These are phyloP conservation scores for Perizoma flavofasciatum DNA, from an alignment of 2,888 invertebrate species.

Conservation along the genomic window DNA sequence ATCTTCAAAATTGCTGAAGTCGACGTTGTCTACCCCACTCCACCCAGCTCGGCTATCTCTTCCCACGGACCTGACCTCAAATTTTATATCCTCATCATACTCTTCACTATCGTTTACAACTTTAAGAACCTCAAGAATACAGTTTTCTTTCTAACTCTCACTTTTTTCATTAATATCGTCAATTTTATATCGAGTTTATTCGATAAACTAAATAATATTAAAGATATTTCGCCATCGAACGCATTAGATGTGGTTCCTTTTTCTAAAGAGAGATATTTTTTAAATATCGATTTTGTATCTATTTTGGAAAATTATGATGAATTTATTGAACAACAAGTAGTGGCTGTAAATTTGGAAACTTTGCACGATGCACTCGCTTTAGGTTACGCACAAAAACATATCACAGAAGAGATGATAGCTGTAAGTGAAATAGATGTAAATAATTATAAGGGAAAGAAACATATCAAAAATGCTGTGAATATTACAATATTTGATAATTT, in stretches of 20 bases:
- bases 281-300: conserved; percentile 67
- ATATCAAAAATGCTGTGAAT: conserved; percentile 83
- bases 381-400: conserved; percentile 69
- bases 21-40: conserved; percentile 90
- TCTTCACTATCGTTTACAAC: conserved; percentile 62
- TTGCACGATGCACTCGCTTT: conserved; percentile 78
- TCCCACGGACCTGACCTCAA: conserved; percentile 55
- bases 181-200: conserved; percentile 74
- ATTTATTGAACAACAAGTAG: conserved; percentile 66
- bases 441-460: conserved; percentile 74
- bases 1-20: conserved; percentile 97
- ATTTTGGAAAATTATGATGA: conserved; percentile 73
- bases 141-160: conserved; percentile 42
- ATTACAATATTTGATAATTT: conserved; percentile 82
- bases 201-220: conserved; percentile 47
- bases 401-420: conserved; percentile 59
- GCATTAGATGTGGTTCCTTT: conserved; percentile 61
- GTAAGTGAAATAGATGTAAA: conserved; percentile 70
- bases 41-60: conserved; percentile 81
- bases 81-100: conserved; percentile 60
- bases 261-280: conserved; percentile 66
- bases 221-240: conserved; percentile 38
- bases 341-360: conserved; percentile 60
- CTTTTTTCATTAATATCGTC: conserved; percentile 56
- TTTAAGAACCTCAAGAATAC: conserved; percentile 54